Conservation (phyloP, 2,888 invertebrate species). For the Athripsodes cinereus region DNA sequence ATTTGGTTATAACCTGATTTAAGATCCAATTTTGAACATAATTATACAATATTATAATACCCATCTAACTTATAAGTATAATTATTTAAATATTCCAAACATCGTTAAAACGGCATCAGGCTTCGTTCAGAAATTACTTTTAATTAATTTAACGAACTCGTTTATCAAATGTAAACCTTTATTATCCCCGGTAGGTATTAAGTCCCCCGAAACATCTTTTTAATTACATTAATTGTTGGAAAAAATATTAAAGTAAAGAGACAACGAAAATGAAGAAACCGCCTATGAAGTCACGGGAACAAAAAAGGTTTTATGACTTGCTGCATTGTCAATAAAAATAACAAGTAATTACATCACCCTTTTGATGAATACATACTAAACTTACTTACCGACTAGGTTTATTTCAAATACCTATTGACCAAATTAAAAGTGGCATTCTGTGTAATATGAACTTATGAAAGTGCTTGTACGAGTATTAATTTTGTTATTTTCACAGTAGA, state of each 20-base stretch:
- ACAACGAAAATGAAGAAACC: not conserved
- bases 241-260: not conserved
- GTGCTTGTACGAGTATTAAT: not conserved
- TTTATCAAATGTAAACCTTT: slow-evolving; percentile 1
- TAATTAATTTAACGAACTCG: not conserved
- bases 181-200: not conserved
- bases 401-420: too few species aligned
- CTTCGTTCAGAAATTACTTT: not conserved
- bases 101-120: too few species aligned
- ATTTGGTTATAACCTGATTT: too few species aligned
- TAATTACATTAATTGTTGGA: not conserved
- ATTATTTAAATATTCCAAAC: too few species aligned
- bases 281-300: not conserved
- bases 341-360: not conserved
- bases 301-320: not conserved
- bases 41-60: too few species aligned
- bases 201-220: not conserved
- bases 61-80: too few species aligned
- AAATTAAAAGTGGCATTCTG: too few species aligned
- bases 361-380: not conserved
- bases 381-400: not conserved
- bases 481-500: not conserved
- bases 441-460: not conserved
- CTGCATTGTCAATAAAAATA: not conserved
- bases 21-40: too few species aligned